Base-by-base conservation (phyloP, 2,888 invertebrate species). In the Ornithoptera alexandrae region DNA sequence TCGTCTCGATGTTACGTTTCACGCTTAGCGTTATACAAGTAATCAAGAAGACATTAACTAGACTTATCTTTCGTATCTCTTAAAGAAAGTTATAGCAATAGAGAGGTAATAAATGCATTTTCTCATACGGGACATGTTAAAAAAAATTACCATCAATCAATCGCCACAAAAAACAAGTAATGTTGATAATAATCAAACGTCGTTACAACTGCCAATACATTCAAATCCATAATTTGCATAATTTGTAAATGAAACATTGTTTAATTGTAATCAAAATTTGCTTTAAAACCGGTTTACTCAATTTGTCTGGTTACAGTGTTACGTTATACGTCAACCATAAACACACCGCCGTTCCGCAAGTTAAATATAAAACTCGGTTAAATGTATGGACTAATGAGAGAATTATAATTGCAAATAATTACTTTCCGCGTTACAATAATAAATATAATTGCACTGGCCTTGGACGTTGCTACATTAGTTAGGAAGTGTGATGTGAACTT, bases 401-500 rank as follows among this genome's bases (percentile, higher is more conserved):
- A 62, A 68, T 71, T 71, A 67, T 62, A 68, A 69, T 67, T 69
- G 67, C 69, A 64, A 70, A 70, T 70, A 68, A 65, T 65, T 59
- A 57, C 53, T 59, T 71, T 65, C 65, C 68, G 67, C 56, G 69
- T 65, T 71, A 72, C 65, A 60, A 69, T 61, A 69, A 67, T 65
- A 69, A 72, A 24, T 58, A 71, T 72, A 71, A 72, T 71, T 71
- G 66, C 46, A 63, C 56, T 69, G 71, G 71, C 72, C 72, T 72
- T 72, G 72, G 46, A 46, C 22, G n/a, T 62, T 62, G 64, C 71
- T 65, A 72, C 68, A 67, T 67, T 50, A 69, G 70, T 68, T 71
- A 67, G 72, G 72, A 73, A 72, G 70, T 71, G 68, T 71, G 70
- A 39, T 68, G 71, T 53, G 69, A 62, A 68, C 68, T 58, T 60